These are phyloP conservation scores for Brotogeris chrysoptera DNA, from an alignment of 2,797 vertebrate genomes.

Conservation along the genomic window DNA sequence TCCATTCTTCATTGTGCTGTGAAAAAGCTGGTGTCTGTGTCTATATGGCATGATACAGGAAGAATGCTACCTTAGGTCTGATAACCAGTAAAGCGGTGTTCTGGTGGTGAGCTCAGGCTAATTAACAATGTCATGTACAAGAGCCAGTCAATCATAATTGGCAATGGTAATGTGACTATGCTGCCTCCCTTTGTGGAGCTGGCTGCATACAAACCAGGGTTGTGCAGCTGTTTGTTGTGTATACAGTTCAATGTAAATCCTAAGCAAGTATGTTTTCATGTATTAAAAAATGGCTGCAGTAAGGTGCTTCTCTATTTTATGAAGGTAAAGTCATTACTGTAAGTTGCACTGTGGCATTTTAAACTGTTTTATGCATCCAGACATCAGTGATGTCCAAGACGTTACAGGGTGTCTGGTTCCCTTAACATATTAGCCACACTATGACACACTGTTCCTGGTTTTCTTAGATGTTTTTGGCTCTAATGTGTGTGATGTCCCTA, in stretches of 20 bases:
- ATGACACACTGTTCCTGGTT: background rate
- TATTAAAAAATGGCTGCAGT: background rate
- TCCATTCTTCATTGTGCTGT: background rate
- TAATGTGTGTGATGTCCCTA: background rate
- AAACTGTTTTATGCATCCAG: background rate
- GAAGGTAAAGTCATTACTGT: background rate
- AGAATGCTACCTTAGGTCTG: background rate
- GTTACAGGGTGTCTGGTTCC: background rate
- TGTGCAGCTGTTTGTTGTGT: background rate
- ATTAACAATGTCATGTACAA: background rate
- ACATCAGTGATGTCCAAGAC: background rate
- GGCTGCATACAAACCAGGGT: background rate
- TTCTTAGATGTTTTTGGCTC: background rate
- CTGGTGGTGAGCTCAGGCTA: background rate
- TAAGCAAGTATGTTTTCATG: background rate
- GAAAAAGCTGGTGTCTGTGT: background rate
- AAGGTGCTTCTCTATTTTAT: background rate
- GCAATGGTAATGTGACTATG: background rate
- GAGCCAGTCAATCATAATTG: slow-evolving; percentile 12
- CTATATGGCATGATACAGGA: background rate
- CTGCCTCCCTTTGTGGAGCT: background rate
- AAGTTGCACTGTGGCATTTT: background rate
- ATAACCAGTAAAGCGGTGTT: background rate
- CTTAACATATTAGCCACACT: background rate
- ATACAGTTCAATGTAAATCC: background rate